These are phyloP conservation scores for Girardia tigrina DNA, from an alignment of 2,888 invertebrate genomes.

Conservation along the genomic window DNA sequence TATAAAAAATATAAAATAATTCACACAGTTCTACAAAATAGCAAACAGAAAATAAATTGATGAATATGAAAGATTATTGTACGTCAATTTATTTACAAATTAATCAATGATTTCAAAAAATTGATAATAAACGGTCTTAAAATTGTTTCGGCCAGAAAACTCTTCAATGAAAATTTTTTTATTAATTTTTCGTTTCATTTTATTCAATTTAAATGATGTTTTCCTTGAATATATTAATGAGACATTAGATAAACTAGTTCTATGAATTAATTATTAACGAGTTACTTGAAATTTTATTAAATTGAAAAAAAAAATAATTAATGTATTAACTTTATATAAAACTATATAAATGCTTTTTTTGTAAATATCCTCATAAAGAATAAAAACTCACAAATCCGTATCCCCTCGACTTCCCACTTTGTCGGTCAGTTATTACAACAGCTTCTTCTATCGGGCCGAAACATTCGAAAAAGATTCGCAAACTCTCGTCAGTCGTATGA, in stretches of 20 bases:
- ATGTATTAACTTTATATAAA: too few species aligned
- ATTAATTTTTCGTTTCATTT: neutral
- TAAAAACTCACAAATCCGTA: constrained; percentile 56
- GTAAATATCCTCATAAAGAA: too few species aligned
- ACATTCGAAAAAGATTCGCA: constrained; percentile 78
- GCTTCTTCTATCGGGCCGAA: constrained; percentile 90
- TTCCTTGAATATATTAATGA: neutral
- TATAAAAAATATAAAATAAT: too few species aligned
- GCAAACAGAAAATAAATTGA: too few species aligned
- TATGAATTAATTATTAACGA: neutral
- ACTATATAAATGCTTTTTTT: too few species aligned
- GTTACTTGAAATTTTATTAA: neutral
- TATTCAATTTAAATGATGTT: neutral
- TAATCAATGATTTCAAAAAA: too few species aligned
- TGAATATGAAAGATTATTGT: too few species aligned
- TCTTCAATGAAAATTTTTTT: neutral
- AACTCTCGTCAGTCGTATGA: constrained; percentile 82
- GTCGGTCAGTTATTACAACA: constrained; percentile 83
- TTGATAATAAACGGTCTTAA: too few species aligned
- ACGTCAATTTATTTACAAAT: too few species aligned
- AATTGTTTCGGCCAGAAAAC: too few species aligned
- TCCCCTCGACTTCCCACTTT: constrained; percentile 82
- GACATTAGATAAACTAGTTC: neutral
- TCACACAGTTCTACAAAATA: too few species aligned
- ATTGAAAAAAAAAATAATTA: neutral